Evolutionary conservation across 2,113 vertebrate species (phyloP), one percentile per base, ranked within the genome.

Genomic region (Lepisosteus oculatus): DNA sequence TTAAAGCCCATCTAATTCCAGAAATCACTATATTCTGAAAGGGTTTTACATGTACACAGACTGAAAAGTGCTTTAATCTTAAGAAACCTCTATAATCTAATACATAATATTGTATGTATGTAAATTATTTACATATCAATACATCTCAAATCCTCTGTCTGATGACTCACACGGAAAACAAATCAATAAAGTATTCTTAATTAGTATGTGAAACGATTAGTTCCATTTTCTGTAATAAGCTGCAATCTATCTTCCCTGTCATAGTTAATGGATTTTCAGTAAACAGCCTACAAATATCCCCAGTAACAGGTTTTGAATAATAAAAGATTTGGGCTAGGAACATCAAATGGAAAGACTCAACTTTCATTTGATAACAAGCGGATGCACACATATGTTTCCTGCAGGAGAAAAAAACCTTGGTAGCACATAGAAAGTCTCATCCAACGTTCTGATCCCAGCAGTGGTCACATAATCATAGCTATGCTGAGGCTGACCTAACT

Each of bases 211-310:
- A 78, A 75, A 77, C 29, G 29, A 87, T 87, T 85, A 86, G 74
- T 81, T 83, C 85, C 83, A 85, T 45, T 44, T 80, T 85, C 80
- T 83, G 78, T 85, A 85, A 85, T 55, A 82, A 75, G 83, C 41
- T 42, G 74, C 65, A 82, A 89, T 90, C 73, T 78, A 79, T 91
- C 88, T 88, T 86, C 62, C 15, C 8, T 85, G 86, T 87, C 85
- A 85, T 82, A 86, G 77, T 87, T 85, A 89, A 90, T 78, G 80
- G 78, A 84, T 85, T 85, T 84, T 76, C 78, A 84, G 81, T 86
- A 87, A 90, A 84, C 70, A 88, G 81, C 5, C 69, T 74, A 77
- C 78, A 79, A 47, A 72, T 77, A 76, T 29, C 75, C 66, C 70
- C 83, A 78, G 70, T 73, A 89, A 79, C 59, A 83, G 70, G 76